Base-by-base conservation (phyloP, 1,140 invertebrate species). In the Acromyrmex charruanus region DNA sequence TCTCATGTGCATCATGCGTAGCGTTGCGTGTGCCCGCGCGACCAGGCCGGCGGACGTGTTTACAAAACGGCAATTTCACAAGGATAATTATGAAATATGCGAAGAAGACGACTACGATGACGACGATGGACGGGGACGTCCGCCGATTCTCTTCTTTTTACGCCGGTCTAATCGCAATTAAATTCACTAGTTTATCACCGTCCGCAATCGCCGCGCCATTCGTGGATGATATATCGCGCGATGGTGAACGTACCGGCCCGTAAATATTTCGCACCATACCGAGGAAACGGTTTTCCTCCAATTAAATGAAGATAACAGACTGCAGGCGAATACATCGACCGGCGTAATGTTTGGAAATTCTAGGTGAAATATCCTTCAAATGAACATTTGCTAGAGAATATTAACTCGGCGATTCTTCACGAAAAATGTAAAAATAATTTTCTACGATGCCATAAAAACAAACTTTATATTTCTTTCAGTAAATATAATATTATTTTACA, bases 41-140 rank as follows among this genome's bases (percentile, higher is more conserved):
- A 80, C 63, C 49, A 63, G 21, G 63, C 63, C 58, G 80, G 55
- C 80, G 55, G 55, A 84, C 55, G 80, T 84, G 80, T 84, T 84
- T 84, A 84, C 80, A 84, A 84, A 84, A 84, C 80, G 80, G 80
- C 80, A 84, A 84, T 84, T 84, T 84, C 69, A 44, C 80, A 51
- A 75, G 69, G 80, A 51, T 84, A 84, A 84, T 84, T 84, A 84
- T 84, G 80, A 84, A 84, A 84, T 84, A 84, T 75, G 69, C 55
- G 39, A 74, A 84, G 69, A 75, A 18, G 18, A 44, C 35, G 16
- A 31, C 44, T 28, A 14, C n/a, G 65, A 51, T 10, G 16, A 51
- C 61, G 61, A 9, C n/a, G 65, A 66, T 21, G n/a, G 44, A 81
- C 49, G 66, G 18, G 51, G 16, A 81, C 25, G 55, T 61, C 68